Evolutionary conservation across 2,888 invertebrate species (phyloP), one percentile per base, ranked within the genome.

Genomic region (Cerastoderma edule): DNA sequence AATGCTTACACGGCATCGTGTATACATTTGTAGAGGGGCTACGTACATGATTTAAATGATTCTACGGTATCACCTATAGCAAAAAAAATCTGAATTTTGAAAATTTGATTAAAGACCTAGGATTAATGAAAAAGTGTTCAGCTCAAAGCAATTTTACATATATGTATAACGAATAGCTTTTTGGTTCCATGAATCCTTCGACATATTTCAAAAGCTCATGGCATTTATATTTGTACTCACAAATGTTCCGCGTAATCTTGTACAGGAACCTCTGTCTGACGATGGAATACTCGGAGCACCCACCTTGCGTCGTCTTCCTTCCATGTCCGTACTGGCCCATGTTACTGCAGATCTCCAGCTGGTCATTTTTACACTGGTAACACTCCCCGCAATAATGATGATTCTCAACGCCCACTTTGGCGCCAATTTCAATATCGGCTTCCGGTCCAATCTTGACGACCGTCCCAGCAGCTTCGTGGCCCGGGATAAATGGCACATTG

Each of bases 281-380:
- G n/a, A 90, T 85, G 19, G 89, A 88, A 75, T 90, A 91, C 72
- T 91, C 88, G n/a, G 89, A 89, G 68, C 89, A 90, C 0, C 90
- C 90, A 6, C 91, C 91, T 66, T 90, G 88, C 63, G 84, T 84
- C 0, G 91, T 91, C 74, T 88, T 82, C 68, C 83, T 84, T 0
- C 91, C 91, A 73, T 90, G 90, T 22, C 91, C 91, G 74, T 88
- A 91, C 83, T 91, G 91, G 0, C 89, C 89, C 91, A 91, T 90
- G 70, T 88, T 86, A 67, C 79, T 78, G 67, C 91, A 91, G 28
- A 90, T 90, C 53, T 89, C 89, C 44, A 84, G 71, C 60, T 83
- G 70, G 64, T 85, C 89, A 77, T 90, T 70, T 28, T 75, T 68
- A 71, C 91, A 91, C 80, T 89, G 89, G 67, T 84, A 89, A 77